Percentiles rank a stretch among this genome's conserved stretches.
phyloP scores from a whole-genome alignment of 53 echinoderm and acorn worm genomes.

The Echinometra lucunter region DNA sequence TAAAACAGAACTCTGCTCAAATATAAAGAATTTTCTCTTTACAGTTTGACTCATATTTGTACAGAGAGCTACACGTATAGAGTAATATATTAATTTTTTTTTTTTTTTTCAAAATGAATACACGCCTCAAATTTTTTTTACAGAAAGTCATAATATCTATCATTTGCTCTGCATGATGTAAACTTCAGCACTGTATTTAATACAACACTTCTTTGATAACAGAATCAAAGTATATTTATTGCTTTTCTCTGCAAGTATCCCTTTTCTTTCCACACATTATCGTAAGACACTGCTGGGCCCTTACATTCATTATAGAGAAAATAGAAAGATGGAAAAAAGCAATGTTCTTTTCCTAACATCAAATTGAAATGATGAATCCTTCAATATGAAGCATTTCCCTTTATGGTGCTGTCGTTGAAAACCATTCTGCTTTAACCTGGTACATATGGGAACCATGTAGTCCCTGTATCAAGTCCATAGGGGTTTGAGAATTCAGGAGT shows the following conservation, averaged over 20 bases:
- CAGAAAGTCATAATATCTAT: not conserved
- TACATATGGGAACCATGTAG: too few relatives aligned
- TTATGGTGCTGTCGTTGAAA: too few relatives aligned
- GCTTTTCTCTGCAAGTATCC: not conserved
- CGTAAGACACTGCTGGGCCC: conserved; percentile 7
- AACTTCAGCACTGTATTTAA: not conserved
- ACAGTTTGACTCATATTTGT: not conserved
- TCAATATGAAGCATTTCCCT: not conserved
- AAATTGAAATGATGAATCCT: not conserved
- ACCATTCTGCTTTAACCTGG: too few relatives aligned
- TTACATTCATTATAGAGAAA: not conserved
- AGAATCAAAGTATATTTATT: not conserved
- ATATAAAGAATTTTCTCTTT: conserved; percentile 44
- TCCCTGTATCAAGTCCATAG: too few relatives aligned
- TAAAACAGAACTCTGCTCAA: not conserved
- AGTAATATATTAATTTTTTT: not conserved
- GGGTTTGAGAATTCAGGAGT: too few relatives aligned
- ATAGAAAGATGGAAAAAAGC: not conserved
- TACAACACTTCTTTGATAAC: not conserved
- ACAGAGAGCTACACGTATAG: not conserved
- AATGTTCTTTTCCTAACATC: not conserved
- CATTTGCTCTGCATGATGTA: not conserved
- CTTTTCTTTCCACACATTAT: not conserved
- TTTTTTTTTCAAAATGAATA: conserved; percentile 30
- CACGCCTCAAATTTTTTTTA: not conserved